Evolutionary conservation across 1,140 invertebrate species (phyloP), one percentile per base, ranked within the genome.

Genomic region (Eumeta japonica): DNA sequence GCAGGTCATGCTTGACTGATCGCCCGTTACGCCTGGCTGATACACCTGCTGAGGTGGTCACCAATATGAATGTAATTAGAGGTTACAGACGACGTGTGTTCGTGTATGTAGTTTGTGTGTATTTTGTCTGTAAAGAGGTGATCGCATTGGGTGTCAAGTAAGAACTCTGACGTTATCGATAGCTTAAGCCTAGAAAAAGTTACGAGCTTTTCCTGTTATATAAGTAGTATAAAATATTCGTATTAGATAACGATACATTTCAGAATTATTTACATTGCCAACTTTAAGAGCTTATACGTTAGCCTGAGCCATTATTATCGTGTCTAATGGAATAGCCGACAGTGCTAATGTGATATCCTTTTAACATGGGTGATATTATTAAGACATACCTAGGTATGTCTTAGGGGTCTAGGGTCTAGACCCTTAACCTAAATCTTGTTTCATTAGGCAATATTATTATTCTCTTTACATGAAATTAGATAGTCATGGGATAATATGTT

Each of bases 21-120:
- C 13, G 49, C 37, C 54, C 51, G 60, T 62, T 51, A 59, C 46
- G 59, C 44, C 52, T 43, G 47, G 59, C 43, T 45, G 58, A 5
- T 44, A 31, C 54, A 63, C 60, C 60, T 63, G 58, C 53, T 52
- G 45, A 60, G 56, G 53, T 57, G 61, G 57, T 61, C 59, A 62
- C 59, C 57, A 58, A 67, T 67, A 67, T 54, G 47, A 62, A 62
- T 49, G 58, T 64, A 64, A 67, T 67, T 62, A 67, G 58, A 61
- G 50, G 49, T 55, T 50, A 41, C 41, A 44, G 5, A 14, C 13
- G 12, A 5, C 5, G 28, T 30, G 28, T 30, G 28, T 30, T 4
- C 39, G 47, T 52, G 48, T 62, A 48, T 60, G 48, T 15, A 28
- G 15, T 10, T 13, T 17, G 1, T 2, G 3, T 13, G 9, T 13